These are phyloP conservation scores for Aphidoletes aphidimyza DNA, from an alignment of 2,888 invertebrate genomes.

Conservation along the genomic window DNA sequence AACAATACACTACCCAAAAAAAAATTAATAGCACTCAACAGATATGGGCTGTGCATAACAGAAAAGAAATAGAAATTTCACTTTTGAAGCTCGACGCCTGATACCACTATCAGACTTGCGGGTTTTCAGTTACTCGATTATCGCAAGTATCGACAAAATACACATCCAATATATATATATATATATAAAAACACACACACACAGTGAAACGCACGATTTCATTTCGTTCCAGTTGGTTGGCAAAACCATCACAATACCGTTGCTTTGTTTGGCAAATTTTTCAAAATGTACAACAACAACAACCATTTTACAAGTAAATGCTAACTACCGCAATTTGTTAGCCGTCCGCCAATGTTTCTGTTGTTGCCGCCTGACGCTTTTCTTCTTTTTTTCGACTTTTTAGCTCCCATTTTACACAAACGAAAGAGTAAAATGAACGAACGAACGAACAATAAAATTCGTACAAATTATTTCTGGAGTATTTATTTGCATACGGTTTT, in stretches of 20 bases:
- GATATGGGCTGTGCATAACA: neutral
- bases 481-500: neutral
- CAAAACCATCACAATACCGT: neutral
- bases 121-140: slow-evolving; percentile 1
- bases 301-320: slow-evolving; percentile 7
- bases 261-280: neutral
- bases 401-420: neutral
- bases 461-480: slow-evolving; percentile 1
- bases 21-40: no score
- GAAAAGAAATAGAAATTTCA: neutral
- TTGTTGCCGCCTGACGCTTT: no score
- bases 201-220: slow-evolving; percentile 12
- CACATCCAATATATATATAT: no score
- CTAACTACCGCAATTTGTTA: neutral
- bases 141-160: no score
- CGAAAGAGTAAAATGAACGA: neutral
- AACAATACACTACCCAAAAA: neutral
- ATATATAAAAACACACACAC: no score
- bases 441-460: neutral
- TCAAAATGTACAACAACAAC: neutral
- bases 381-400: neutral
- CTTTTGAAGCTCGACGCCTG: neutral
- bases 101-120: slow-evolving; percentile 27
- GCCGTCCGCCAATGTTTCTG: neutral
- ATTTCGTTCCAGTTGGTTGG: neutral